phyloP scores from a whole-genome alignment of 2,113 vertebrate species.

The Lepidothrix coronata region DNA sequence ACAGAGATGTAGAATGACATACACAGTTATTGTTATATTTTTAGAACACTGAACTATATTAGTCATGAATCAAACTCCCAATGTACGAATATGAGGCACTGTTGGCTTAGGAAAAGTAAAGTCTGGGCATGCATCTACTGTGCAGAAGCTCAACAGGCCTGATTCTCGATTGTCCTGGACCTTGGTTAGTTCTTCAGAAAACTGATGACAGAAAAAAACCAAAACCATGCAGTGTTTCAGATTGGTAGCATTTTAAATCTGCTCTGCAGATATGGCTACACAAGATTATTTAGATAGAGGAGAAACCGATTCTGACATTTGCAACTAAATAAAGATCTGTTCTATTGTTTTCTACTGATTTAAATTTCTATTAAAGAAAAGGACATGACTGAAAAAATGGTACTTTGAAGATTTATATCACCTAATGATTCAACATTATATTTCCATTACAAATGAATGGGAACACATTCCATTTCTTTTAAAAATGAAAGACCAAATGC shows the following conservation, averaged over 20 bases:
- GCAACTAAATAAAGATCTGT: conserved; percentile 26
- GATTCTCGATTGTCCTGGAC: not conserved
- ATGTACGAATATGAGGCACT: not conserved
- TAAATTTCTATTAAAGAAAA: conserved; percentile 47
- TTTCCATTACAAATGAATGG: conserved; percentile 54
- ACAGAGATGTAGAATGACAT: not conserved
- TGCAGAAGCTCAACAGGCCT: not conserved
- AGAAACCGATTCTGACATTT: not conserved
- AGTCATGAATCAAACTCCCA: not conserved
- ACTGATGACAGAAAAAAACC: not conserved
- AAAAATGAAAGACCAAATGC: conserved; percentile 52
- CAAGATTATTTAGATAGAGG: not conserved
- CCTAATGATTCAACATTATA: conserved; percentile 58
- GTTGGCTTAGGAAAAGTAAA: not conserved
- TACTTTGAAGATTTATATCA: conserved; percentile 51
- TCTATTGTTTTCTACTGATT: conserved; percentile 22
- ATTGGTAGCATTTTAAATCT: not conserved
- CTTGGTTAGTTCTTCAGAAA: not conserved
- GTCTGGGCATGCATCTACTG: not conserved
- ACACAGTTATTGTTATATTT: not conserved
- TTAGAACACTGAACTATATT: not conserved
- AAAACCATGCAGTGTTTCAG: not conserved
- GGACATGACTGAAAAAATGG: conserved; percentile 36
- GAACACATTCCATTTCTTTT: conserved; percentile 35
- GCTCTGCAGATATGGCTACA: not conserved